A percentile compares a stretch with the other conserved stretches of the same genome.
Conservation (phyloP, 2,113 vertebrate species). For the Salminus brasiliensis region DNA sequence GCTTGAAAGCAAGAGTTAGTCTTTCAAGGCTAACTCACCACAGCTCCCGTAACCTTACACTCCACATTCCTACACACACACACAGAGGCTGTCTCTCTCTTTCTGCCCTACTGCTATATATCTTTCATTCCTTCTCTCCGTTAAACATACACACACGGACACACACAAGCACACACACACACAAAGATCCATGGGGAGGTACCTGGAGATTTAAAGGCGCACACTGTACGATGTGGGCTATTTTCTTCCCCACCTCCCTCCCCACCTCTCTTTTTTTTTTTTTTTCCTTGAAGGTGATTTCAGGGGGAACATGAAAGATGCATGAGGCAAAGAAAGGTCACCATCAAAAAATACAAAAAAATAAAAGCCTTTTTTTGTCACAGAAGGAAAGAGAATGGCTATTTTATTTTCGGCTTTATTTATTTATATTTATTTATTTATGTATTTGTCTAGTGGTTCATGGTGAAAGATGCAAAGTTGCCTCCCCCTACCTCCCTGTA, state of each 20-base stretch:
- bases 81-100: background rate
- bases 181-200: slow-evolving; percentile 81
- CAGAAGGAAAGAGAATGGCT: slow-evolving; percentile 83
- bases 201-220: slow-evolving; percentile 83
- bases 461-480: background rate
- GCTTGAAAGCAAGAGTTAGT: background rate
- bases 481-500: too few relatives aligned
- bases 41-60: slow-evolving; percentile 45
- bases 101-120: background rate
- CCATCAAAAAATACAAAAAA: slow-evolving; percentile 80
- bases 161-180: slow-evolving; percentile 21
- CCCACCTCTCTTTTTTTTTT: slow-evolving; percentile 64
- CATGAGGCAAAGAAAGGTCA: slow-evolving; percentile 85
- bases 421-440: slow-evolving; percentile 43
- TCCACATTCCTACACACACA: slow-evolving; percentile 8
- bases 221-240: slow-evolving; percentile 80
- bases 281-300: slow-evolving; percentile 82
- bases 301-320: slow-evolving; percentile 87
- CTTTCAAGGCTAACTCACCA: background rate
- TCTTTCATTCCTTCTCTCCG: background rate
- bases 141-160: slow-evolving; percentile 5
- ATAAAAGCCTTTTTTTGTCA: slow-evolving; percentile 66
- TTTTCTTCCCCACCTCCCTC: slow-evolving; percentile 81
- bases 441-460: slow-evolving; percentile 38
- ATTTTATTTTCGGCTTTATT: slow-evolving; percentile 53